A percentile compares a stretch with the other conserved stretches of the same genome.
Conservation (phyloP, 1,140 invertebrate species). For the Hyles vespertilio region DNA sequence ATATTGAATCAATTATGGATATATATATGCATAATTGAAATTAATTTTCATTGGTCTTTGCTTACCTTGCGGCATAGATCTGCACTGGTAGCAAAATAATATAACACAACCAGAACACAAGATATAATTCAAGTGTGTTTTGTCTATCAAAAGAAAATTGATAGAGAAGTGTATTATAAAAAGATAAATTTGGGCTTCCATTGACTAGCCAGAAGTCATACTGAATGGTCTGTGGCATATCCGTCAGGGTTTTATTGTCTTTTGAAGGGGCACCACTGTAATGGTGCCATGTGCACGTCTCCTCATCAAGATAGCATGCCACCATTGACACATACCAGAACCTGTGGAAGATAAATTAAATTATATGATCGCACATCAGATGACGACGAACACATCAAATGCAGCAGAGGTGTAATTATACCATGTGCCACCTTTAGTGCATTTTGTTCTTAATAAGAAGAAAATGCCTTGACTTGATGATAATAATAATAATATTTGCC, state of each 20-base stretch:
- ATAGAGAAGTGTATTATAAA: conserved; percentile 91
- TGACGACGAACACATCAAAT: background rate
- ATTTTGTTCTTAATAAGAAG: too few species aligned
- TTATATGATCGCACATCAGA: background rate
- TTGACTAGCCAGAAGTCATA: conserved; percentile 98
- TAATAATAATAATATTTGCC: too few species aligned
- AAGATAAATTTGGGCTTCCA: conserved; percentile 91
- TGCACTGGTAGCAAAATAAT: conserved; percentile 91
- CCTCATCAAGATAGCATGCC: conserved; percentile 89
- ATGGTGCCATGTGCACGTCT: conserved; percentile 89
- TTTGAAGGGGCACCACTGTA: conserved; percentile 64
- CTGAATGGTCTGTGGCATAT: conserved; percentile 75
- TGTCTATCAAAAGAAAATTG: conserved; percentile 98
- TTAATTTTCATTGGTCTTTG: too few species aligned
- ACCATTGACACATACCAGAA: conserved; percentile 98
- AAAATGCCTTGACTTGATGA: too few species aligned
- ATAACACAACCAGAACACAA: conserved; percentile 92
- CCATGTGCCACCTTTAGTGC: too few species aligned
- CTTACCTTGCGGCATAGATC: conserved; percentile 86
- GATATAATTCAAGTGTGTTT: conserved; percentile 94
- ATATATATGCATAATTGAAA: too few species aligned
- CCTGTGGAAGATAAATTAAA: conserved; percentile 69
- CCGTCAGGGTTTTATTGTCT: conserved; percentile 54
- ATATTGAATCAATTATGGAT: too few species aligned
- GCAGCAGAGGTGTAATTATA: background rate